phyloP scores from a whole-genome alignment of 2,797 vertebrate species.

The Tinamus major region DNA sequence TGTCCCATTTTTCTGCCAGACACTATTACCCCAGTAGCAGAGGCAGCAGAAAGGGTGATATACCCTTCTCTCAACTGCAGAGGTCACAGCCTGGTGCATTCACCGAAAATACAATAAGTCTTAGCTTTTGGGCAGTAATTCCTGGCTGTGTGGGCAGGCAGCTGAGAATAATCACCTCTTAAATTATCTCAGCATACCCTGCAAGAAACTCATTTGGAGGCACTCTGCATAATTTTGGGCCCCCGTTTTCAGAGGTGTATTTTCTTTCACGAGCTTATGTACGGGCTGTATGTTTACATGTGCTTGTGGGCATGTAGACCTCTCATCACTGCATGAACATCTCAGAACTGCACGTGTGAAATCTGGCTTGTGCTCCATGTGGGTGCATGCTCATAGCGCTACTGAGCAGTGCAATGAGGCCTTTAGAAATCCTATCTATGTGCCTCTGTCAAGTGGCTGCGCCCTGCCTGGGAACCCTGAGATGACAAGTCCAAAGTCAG shows the following conservation, averaged over 20 bases:
- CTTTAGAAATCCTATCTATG: background rate
- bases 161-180: constrained; percentile 40
- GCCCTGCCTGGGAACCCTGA: background rate
- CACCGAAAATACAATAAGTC: constrained; percentile 1
- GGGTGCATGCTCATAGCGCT: background rate
- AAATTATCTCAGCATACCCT: constrained; percentile 1
- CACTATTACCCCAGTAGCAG: constrained; percentile 14
- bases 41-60: constrained; percentile 40
- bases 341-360: background rate
- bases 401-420: background rate
- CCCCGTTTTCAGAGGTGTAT: background rate
- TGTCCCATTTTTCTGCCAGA: constrained; percentile 23
- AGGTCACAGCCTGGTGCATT: background rate
- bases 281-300: background rate
- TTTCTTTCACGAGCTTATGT: background rate
- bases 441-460: background rate
- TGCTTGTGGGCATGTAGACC: background rate
- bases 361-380: background rate
- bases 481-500: background rate
- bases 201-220: constrained; percentile 7
- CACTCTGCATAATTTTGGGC: background rate
- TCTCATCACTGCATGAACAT: background rate
- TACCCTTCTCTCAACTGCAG: background rate
- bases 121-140: constrained; percentile 30
- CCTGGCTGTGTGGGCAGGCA: constrained; percentile 22